Base-by-base conservation (phyloP, 2,888 invertebrate species). In the Drosophila borealis region DNA sequence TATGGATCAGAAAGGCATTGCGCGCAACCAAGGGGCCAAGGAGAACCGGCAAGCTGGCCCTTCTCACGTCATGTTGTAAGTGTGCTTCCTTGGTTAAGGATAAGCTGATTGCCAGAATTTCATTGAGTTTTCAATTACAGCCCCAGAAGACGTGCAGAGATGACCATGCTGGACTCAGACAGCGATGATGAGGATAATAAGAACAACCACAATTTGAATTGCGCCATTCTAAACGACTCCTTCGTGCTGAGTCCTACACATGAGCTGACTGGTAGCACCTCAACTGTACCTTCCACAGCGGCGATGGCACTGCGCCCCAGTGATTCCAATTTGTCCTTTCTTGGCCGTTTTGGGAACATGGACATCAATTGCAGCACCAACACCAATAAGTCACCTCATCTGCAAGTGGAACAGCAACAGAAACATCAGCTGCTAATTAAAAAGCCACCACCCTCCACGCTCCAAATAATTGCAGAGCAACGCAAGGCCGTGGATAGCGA, bases 171-270 rank as follows among this genome's bases (percentile, higher is more conserved):
- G 50, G 91, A 92, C 65, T 91, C 90, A 0, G 92, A 92, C 59
- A 84, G 81, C 46, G 92, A 91, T 4, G 89, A 90, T 45, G 90
- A 90, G 6, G 90, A 91, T 11, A 65, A 79, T 33, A 68, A 51
- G 10, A 88, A 80, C 54, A 79, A 84, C 29, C 89, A 91, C 61
- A 92, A 92, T 46, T 77, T 92, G 1, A 92, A 92, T 64, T 91
- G 90, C 65, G 92, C 92, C 17, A 91, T 91, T 29, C 78, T 92
- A 0, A 91, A 92, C 57, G 91, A 92, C 62, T 92, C 92, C 1
- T 91, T 92, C 56, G 80, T 91, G 5, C 50, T 91, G 9, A 92
- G 90, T 65, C 92, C 92, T 0, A 70, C 66, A 2, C 87, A 85
- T 19, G 85, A 90, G 25, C 36, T 70, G 3, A 65, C 82, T 1